Evolutionary conservation across 2,113 vertebrate species (phyloP), one percentile per base, ranked within the genome.

Genomic region (Microtus montanus): DNA sequence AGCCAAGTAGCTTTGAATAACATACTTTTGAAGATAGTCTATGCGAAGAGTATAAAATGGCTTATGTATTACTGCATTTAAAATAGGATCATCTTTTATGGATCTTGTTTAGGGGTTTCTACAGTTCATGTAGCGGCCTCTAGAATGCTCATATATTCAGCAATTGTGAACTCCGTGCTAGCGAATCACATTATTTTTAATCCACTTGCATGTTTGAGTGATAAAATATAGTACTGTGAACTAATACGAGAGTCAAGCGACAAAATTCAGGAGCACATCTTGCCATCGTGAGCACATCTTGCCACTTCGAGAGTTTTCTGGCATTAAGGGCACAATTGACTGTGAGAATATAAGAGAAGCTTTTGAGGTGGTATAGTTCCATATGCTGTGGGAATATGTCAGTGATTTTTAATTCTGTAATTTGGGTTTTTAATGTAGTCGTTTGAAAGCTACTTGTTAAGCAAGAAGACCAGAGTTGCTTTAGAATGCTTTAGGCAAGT

Each of bases 371-470:
- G 95, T 97, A 96, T 94, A 96, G 95, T 97, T 96, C 97, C 97
- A 97, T 97, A 97, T 97, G 97, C 95, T 92, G 80, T 94, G 95
- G 92, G 97, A 97, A 97, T 97, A 97, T 97, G 97, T 96, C 97
- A 97, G 89, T 96, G 97, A 93, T 95, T 97, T 97, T 95, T 88
- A 71, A 91, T 97, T 97, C 95, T 95, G 68, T 93, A 96, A 96
- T 97, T 96, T 96, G 92, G 96, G 95, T 96, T 96, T 97, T 96
- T 97, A 97, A 97, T 97, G 97, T 87, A 97, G 93, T 96, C 85
- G 88, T 97, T 97, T 97, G 96, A 97, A 97, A 96, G 82, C 97
- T 97, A 88, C 96, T 93, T 97, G 95, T 97, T 97, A 97, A 94
- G 95, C 96, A 97, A 86, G 49, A 94, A 94, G 95, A 94, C 82